Percentiles rank a stretch among this genome's conserved stretches.
These are phyloP conservation scores for Coptotermes formosanus DNA, from an alignment of 1,140 invertebrate species.

Conservation along the genomic window DNA sequence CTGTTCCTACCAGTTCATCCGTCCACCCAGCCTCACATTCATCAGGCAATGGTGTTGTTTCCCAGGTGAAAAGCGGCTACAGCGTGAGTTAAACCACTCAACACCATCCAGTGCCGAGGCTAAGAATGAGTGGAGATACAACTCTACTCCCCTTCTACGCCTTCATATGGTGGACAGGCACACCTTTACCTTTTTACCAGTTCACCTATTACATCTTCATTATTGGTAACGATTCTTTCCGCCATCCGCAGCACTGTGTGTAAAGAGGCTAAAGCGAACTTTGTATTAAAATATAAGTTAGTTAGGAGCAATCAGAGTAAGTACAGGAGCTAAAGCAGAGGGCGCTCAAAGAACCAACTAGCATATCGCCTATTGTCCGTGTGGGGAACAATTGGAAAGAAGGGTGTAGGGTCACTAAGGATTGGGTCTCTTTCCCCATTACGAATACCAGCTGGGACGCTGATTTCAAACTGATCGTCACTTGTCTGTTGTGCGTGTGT, in stretches of 20 bases:
- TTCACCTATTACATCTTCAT: no score
- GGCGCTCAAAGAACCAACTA: not conserved
- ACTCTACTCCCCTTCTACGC: no score
- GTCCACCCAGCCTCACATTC: no score
- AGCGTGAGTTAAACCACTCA: no score
- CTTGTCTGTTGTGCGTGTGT: not conserved
- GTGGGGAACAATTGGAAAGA: not conserved
- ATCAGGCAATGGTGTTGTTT: no score
- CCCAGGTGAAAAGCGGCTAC: no score
- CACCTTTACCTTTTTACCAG: no score
- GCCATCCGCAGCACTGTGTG: not conserved
- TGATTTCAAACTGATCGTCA: slow-evolving; percentile 15
- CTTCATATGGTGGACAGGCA: no score
- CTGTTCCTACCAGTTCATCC: no score
- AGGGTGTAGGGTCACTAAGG: not conserved
- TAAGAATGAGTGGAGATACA: no score
- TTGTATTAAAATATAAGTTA: not conserved
- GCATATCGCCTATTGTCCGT: slow-evolving; percentile 2
- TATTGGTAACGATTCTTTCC: not conserved
- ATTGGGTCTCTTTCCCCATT: not conserved
- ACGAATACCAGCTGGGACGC: slow-evolving; percentile 4
- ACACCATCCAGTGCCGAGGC: no score
- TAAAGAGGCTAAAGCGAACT: not conserved
- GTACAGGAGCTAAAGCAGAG: not conserved
- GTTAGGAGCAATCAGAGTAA: not conserved